Conservation (phyloP, 2,113 vertebrate genomes). For the Xerus inauris region DNA sequence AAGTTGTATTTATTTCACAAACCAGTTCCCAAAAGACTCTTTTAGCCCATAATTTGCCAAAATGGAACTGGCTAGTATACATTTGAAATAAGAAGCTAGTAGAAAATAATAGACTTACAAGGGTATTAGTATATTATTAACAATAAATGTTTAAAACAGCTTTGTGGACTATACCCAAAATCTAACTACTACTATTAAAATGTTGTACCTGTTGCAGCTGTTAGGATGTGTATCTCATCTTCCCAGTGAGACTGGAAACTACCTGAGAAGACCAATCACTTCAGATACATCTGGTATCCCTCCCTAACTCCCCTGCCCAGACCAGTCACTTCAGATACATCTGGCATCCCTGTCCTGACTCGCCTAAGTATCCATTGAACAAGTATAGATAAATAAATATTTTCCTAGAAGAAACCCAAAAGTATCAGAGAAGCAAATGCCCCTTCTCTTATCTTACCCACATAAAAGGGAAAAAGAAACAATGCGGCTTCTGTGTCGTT, state of each 20-base stretch:
- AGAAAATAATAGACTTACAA: constrained; percentile 4
- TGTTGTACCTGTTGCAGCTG: background rate
- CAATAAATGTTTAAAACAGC: constrained; percentile 16
- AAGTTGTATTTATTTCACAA: constrained; percentile 62
- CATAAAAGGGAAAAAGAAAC: background rate
- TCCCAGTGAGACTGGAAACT: background rate
- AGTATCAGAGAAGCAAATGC: background rate
- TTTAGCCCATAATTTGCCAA: background rate
- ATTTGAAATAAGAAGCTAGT: constrained; percentile 40
- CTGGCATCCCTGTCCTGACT: background rate
- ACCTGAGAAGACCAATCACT: background rate
- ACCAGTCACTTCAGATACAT: background rate
- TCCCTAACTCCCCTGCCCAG: background rate
- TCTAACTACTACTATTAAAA: background rate
- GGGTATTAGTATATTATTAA: background rate
- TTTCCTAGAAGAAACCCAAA: background rate
- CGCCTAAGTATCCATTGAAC: background rate
- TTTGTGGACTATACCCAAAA: background rate
- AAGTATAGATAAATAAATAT: background rate
- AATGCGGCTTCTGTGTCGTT: background rate
- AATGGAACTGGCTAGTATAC: constrained; percentile 40
- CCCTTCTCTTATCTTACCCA: background rate
- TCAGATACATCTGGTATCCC: background rate
- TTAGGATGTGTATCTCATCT: background rate
- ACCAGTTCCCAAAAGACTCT: constrained; percentile 38